phyloP scores from a whole-genome alignment of 2,888 invertebrate genomes.

The Stegophylla sp. region DNA sequence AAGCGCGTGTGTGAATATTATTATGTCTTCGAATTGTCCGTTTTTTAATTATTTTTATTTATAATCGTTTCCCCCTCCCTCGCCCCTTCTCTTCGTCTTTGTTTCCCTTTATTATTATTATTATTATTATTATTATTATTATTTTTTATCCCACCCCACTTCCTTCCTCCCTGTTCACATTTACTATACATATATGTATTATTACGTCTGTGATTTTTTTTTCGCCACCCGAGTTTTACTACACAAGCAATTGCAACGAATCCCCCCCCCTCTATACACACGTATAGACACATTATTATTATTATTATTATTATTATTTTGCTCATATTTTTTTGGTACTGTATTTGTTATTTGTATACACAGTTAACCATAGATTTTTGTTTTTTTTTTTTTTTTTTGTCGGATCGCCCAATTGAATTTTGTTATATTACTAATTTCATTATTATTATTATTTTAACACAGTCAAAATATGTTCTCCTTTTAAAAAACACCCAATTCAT shows the following conservation, averaged over 20 bases:
- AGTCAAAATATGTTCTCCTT: too few species aligned
- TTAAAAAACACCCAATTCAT: too few species aligned
- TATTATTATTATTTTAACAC: background rate
- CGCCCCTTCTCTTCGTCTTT: background rate
- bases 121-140: constrained; percentile 6
- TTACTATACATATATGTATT: constrained; percentile 3
- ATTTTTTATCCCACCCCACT: too few species aligned
- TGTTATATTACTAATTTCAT: too few species aligned
- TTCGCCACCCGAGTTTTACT: background rate
- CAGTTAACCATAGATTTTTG: background rate
- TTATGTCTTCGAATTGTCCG: constrained; percentile 36
- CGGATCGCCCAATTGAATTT: background rate
- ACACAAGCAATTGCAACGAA: background rate
- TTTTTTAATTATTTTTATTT: constrained; percentile 24
- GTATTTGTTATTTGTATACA: background rate
- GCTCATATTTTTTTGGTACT: background rate
- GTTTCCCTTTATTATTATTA: background rate
- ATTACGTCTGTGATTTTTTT: constrained; percentile 40
- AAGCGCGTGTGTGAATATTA: constrained; percentile 17
- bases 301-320: too few species aligned
- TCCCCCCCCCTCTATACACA: background rate
- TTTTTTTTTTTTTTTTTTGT: background rate
- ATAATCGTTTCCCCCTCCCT: background rate
- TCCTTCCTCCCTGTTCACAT: too few species aligned
- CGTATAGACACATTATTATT: background rate